Conservation (phyloP, 2,888 invertebrate species). For the Eustalomyia histrio region DNA sequence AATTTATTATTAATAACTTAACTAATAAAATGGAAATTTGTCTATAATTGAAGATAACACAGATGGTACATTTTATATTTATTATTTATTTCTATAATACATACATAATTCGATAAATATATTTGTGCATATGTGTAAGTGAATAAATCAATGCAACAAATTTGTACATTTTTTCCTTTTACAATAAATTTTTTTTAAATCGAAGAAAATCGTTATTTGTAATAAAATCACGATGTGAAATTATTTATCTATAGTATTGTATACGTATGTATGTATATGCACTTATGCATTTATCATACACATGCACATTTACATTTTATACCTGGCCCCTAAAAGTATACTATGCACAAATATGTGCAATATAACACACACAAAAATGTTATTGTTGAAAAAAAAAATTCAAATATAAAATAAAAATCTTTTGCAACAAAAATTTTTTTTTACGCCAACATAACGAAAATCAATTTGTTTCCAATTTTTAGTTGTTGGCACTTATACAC, state of each 20-base stretch:
- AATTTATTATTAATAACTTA: too few species aligned
- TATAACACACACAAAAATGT: constrained; percentile 9
- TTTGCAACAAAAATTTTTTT: not conserved
- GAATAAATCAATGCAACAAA: constrained; percentile 6
- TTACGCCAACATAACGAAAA: constrained; percentile 14
- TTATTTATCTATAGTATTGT: constrained; percentile 31
- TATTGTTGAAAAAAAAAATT: constrained; percentile 22
- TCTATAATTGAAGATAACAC: too few species aligned
- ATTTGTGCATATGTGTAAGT: not conserved
- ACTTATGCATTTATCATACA: not conserved
- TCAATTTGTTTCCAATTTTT: constrained; percentile 40
- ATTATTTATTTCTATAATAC: too few species aligned
- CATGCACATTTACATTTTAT: not conserved
- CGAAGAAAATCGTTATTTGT: constrained; percentile 18
- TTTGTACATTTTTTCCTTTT: constrained; percentile 11
- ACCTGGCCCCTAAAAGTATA: constrained; percentile 13
- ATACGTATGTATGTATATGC: too few species aligned
- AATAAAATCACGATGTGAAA: constrained; percentile 35
- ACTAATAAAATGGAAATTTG: too few species aligned
- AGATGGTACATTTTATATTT: too few species aligned
- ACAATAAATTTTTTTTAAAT: constrained; percentile 7
- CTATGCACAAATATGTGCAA: constrained; percentile 3
- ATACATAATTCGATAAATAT: too few species aligned
- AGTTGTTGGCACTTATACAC: not conserved
- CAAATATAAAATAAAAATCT: constrained; percentile 5